Evolutionary conservation across 64 coral and sea anemone genomes (phyloP).

Genomic region (Pachyseris speciosa): DNA sequence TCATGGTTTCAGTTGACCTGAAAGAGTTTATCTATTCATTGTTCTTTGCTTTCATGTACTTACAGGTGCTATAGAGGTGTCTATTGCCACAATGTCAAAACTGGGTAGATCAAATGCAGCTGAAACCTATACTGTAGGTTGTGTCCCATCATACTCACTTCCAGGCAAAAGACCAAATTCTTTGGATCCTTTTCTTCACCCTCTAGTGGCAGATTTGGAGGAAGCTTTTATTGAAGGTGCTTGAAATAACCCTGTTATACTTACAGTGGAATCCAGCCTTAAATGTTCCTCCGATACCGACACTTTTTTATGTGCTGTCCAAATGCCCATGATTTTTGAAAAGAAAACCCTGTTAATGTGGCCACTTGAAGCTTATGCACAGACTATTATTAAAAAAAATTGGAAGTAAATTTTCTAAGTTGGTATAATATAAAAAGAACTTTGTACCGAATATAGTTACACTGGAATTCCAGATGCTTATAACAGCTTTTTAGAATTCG

Average conservation of each 20-base stretch:
- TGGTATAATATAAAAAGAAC: no score
- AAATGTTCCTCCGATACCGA: no score
- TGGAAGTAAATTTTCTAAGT: no score
- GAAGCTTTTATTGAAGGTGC: conserved; percentile 36
- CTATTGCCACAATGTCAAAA: conserved; percentile 52
- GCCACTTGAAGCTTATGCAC: no score
- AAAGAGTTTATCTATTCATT: neutral
- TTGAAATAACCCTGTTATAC: neutral
- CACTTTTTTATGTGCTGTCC: no score
- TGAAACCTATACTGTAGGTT: conserved; percentile 32
- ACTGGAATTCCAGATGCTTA: no score
- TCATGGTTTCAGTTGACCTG: neutral
- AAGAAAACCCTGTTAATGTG: no score
- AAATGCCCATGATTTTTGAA: no score
- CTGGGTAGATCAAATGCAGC: conserved; percentile 2
- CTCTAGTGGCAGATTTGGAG: conserved; percentile 37
- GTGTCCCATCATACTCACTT: conserved; percentile 37
- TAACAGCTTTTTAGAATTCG: no score
- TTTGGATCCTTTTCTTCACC: conserved; percentile 39
- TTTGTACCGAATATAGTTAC: no score
- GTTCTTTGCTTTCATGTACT: conserved; percentile 5
- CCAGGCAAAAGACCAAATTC: conserved; percentile 48
- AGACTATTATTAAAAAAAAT: no score
- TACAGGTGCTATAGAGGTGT: conserved; percentile 45
- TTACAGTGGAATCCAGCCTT: no score